Evolutionary conservation across 2,888 invertebrate species (phyloP).

Genomic region (Melinaea marsaeus): DNA sequence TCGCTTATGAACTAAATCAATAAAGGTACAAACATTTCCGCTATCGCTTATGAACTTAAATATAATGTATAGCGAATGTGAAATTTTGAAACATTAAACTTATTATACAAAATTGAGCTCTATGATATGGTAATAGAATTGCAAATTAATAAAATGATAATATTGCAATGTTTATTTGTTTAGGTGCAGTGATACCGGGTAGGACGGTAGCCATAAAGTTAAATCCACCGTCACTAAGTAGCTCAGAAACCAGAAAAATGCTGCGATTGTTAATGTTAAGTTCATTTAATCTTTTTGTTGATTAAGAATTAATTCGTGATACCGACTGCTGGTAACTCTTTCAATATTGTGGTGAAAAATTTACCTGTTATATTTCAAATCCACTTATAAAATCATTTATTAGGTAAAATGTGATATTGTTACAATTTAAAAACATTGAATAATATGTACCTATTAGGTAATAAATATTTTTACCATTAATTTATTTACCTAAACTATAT

Average conservation of each 20-base stretch:
- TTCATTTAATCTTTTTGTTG: conserved; percentile 17
- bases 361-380: too few relatives aligned
- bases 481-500: background rate
- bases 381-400: too few relatives aligned
- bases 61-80: conserved; percentile 29
- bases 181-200: conserved; percentile 60
- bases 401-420: too few relatives aligned
- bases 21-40: conserved; percentile 9
- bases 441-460: too few relatives aligned
- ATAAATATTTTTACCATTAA: background rate
- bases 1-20: conserved; percentile 7
- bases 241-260: conserved; percentile 46
- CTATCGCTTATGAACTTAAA: conserved; percentile 12
- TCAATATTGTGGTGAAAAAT: too few relatives aligned
- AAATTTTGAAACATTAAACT: conserved; percentile 34
- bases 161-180: conserved; percentile 46
- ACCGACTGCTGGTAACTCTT: too few relatives aligned
- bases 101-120: conserved; percentile 24
- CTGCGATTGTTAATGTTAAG: conserved; percentile 23
- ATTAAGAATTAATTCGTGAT: too few relatives aligned
- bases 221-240: conserved; percentile 47
- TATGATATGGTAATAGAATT: conserved; percentile 23
- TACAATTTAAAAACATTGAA: too few relatives aligned
- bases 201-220: conserved; percentile 41
- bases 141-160: background rate